phyloP scores from a whole-genome alignment of 2,888 invertebrate genomes.

The Dastarcus helophoroides region DNA sequence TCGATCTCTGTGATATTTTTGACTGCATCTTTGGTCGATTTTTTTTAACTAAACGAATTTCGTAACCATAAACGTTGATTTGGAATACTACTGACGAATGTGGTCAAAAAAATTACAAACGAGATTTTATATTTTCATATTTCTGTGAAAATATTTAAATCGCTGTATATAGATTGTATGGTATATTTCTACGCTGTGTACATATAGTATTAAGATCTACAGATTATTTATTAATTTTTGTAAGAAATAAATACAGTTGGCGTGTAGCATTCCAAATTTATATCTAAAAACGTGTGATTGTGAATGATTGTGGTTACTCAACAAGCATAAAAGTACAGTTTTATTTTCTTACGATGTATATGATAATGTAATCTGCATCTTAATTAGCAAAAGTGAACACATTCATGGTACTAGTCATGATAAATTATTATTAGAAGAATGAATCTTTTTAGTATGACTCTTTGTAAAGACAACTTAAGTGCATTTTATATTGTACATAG shows the following conservation, averaged over 20 bases:
- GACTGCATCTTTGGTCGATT: too few species aligned
- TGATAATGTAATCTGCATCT: slow-evolving; percentile 13
- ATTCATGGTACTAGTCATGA: slow-evolving; percentile 35
- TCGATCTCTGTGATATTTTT: too few species aligned
- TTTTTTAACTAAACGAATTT: too few species aligned
- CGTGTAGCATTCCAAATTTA: slow-evolving; percentile 23
- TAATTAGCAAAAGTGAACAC: slow-evolving; percentile 25
- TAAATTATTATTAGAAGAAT: slow-evolving; percentile 28
- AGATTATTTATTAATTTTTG: slow-evolving; percentile 25
- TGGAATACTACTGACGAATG: too few species aligned
- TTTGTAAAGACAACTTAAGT: slow-evolving; percentile 26
- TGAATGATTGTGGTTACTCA: slow-evolving; percentile 16
- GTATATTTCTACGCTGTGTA: slow-evolving; percentile 30
- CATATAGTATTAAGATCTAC: slow-evolving; percentile 22
- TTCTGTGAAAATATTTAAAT: slow-evolving; percentile 31
- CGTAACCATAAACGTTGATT: too few species aligned
- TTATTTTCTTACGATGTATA: too few species aligned
- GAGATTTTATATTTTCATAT: slow-evolving; percentile 32
- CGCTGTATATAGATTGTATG: slow-evolving; percentile 28
- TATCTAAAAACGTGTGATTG: slow-evolving; percentile 17
- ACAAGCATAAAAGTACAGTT: slow-evolving; percentile 4
- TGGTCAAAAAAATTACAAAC: too few species aligned
- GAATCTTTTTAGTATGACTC: slow-evolving; percentile 23
- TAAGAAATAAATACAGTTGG: slow-evolving; percentile 6
- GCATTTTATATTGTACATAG: slow-evolving; percentile 36